Base-by-base conservation (phyloP, 2,888 invertebrate genomes). In the Amiota communis region DNA sequence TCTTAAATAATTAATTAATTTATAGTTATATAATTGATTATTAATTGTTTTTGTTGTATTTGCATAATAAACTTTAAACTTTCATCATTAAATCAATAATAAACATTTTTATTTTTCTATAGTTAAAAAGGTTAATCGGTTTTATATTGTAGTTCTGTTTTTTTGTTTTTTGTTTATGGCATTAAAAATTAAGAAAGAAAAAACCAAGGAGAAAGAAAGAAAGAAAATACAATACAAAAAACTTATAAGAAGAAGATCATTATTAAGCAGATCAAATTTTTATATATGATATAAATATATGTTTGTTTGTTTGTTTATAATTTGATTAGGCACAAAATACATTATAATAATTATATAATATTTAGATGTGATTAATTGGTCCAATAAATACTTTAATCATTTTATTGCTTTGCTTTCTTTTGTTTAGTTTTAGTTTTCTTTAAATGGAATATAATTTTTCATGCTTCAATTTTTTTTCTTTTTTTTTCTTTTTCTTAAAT, bases 101-200 rank as follows among this genome's bases (percentile, higher is more conserved):
- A 70, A 74, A 70, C 36, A 36, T 6, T 6, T 36, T 23, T n/a
- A n/a, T n/a, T 68, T 68, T 71, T 71, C 72, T 75, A 36, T 36
- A 36, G 36, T 36, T 36, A 36, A 36, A 36, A 36, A 36, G 36
- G 36, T 36, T 36, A 36, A 36, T 36, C 36, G 47, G 20, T 48
- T 13, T 72, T 23, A 36, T 36, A 36, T n/a, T n/a, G n/a, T n/a
- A n/a, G n/a, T n/a, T n/a, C n/a, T n/a, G n/a, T n/a, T n/a, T n/a
- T n/a, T n/a, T n/a, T n/a, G 36, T 72, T 74, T 63, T 74, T 76
- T 76, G 82, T 36, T 80, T 84, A 85, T 80, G 86, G 80, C 84
- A 17, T 65, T 65, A 48, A 48, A 15, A 17, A 65, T 65, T 48
- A 48, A 49, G 49, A 65, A 65, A 15, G 23, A 63, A 65, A 48